Percentiles rank a stretch among this genome's conserved stretches.
Conservation (phyloP, 2,888 invertebrate species). For the Margaritifera margaritifera region DNA sequence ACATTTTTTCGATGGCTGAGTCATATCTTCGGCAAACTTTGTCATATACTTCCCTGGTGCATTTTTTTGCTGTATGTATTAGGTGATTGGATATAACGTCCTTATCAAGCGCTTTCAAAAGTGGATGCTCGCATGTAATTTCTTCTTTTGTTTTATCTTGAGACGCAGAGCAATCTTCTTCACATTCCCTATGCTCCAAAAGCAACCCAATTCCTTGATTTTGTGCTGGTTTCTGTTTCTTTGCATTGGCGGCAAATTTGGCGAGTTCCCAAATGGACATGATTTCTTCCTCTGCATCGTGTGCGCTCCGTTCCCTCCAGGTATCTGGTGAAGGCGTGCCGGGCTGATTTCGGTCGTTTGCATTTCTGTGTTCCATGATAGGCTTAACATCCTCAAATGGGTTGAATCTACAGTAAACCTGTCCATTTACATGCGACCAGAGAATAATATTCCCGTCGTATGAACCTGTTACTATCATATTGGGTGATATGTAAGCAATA, state of each 20-base stretch:
- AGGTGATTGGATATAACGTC: slow-evolving; percentile 5
- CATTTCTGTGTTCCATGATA: slow-evolving; percentile 19
- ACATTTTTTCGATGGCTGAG: slow-evolving; percentile 72
- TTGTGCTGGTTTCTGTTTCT: slow-evolving; percentile 10
- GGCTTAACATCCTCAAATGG: slow-evolving; percentile 42
- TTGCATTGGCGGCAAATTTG: background rate
- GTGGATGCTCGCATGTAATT: slow-evolving; percentile 38
- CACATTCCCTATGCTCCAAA: background rate
- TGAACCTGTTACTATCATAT: slow-evolving; percentile 76
- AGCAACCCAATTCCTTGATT: slow-evolving; percentile 10
- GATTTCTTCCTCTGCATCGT: background rate
- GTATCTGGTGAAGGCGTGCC: background rate
- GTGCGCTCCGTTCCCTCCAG: background rate
- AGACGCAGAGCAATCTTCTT: background rate
- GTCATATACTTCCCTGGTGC: slow-evolving; percentile 47
- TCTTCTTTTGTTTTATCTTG: slow-evolving; percentile 3
- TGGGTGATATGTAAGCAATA: slow-evolving; percentile 75
- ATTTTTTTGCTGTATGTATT: background rate
- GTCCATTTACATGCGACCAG: slow-evolving; percentile 87
- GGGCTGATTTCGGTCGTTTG: background rate
- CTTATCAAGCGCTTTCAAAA: slow-evolving; percentile 35
- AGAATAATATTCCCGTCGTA: slow-evolving; percentile 87
- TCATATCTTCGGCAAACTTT: slow-evolving; percentile 50
- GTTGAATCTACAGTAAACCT: slow-evolving; percentile 54
- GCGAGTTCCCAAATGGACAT: background rate